These are phyloP conservation scores for Dryococelus australis DNA, from an alignment of 2,888 invertebrate species.

Conservation along the genomic window DNA sequence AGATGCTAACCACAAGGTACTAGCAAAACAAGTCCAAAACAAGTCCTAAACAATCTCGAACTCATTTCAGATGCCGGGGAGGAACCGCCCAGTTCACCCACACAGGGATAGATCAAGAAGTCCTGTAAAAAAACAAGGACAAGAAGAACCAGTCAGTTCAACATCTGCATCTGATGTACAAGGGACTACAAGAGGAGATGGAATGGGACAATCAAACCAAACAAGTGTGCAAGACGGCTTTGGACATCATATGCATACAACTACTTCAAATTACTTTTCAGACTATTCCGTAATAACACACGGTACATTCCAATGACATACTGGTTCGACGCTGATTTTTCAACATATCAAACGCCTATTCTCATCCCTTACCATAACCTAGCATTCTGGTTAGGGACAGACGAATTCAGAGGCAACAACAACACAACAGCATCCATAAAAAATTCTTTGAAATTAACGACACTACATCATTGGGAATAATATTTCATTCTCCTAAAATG, in stretches of 20 bases:
- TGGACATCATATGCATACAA: background rate
- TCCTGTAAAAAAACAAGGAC: too few species aligned
- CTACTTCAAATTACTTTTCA: background rate
- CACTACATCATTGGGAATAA: background rate
- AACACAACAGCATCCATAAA: too few species aligned
- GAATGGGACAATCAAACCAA: background rate
- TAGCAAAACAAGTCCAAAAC: too few species aligned
- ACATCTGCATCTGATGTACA: background rate
- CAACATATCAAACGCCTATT: background rate
- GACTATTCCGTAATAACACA: background rate
- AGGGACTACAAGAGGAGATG: too few species aligned
- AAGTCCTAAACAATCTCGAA: background rate
- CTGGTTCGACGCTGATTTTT: background rate
- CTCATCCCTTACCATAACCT: background rate
- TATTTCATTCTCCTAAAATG: background rate
- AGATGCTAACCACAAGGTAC: too few species aligned
- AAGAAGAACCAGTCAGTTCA: background rate
- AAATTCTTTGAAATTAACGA: too few species aligned
- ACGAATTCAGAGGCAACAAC: too few species aligned
- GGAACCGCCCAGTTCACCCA: background rate
- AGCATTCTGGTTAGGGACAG: background rate
- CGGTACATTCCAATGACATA: background rate
- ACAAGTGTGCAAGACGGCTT: background rate
- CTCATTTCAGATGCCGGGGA: background rate
- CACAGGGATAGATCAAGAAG: too few species aligned